Base-by-base conservation (phyloP, 2,888 invertebrate species). In the Eilema sororculum region DNA sequence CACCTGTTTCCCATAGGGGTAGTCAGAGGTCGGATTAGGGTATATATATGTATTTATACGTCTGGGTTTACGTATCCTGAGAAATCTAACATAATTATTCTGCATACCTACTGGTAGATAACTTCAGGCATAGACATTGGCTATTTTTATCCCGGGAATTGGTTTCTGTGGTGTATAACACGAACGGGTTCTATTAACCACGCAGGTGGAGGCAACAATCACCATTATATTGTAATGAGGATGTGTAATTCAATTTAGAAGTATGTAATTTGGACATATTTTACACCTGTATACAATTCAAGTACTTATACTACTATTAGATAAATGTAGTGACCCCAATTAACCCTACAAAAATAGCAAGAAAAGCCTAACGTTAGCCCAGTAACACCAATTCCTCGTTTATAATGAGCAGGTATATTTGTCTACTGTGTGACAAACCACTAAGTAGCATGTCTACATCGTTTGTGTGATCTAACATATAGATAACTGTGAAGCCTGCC, bases 361-460 rank as follows among this genome's bases (percentile, higher is more conserved):
- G 30, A 57, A 65, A 65, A 24, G 20, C 30, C 30, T 61, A 52
- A 24, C 24, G 61, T 68, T 64, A 60, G 16, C 69, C 69, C 41
- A 69, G 52, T 69, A 69, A 69, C 65, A 65, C 33, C 12, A 25
- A 65, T 52, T 60, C 30, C 22, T 24, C 37, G n/a, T 65, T 22
- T 33, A 65, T 65, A 65, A 69, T 65, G 52, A 65, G 60, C 65
- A 46, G 28, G 16, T 25, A 58, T 64, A 64, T 68, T 64, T 63
- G n/a, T 57, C 41, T 68, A 68, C 37, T 62, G 67, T 74, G 56
- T 71, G 56, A 69, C 65, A 72, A 78, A 75, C 80, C 77, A 75
- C 80, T 72, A 73, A 67, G 60, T 72, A 68, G 70, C 72, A 68
- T 75, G 70, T 67, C 71, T 73, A 61, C 70, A 78, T 81, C 74